Base-by-base conservation (phyloP, 2,797 vertebrate species). In the Halcyon smyrnensis region DNA sequence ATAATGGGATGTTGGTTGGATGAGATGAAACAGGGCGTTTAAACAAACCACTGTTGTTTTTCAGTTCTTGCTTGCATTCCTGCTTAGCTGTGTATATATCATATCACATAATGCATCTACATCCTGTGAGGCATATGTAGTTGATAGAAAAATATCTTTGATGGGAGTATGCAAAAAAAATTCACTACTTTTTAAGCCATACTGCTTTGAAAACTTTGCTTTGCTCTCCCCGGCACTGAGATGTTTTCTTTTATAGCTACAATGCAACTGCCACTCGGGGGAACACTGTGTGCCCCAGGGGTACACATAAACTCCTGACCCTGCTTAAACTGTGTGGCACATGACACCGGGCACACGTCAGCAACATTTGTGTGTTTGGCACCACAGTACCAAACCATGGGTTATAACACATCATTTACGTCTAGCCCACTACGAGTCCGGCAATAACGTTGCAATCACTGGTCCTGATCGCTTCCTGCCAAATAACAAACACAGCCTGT, bases 281-380 rank as follows among this genome's bases (percentile, higher is more conserved):
- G 41, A 87, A 37, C 9, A 12, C 36, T 28, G 27, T 59, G 46
- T 89, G 81, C 87, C 88, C 73, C 0, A 1, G 30, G 50, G 93
- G 78, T 62, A 54, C 19, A 5, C 10, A 11, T 71, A 69, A 96
- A 95, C 92, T 93, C 71, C 75, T 93, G 88, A 95, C 88, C 95
- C 71, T 63, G n/a, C 53, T 70, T 83, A 60, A 94, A 82, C 86
- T 50, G 59, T 27, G 56, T 77, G 91, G 56, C 78, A 78, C 50
- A 28, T 3, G 11, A 32, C 64, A 16, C 64, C 0, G 13, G 73
- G 82, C 87, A 63, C 89, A 57, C 2, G 14, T 78, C 92, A 91
- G 82, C 87, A 85, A 9, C 57, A 17, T 62, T 87, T 36, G 36
- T 78, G 84, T 78, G 62, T 54, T 90, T 1, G 3, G 91, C 67